phyloP scores from a whole-genome alignment of 2,113 vertebrate genomes.

The Embiotoca jacksoni region DNA sequence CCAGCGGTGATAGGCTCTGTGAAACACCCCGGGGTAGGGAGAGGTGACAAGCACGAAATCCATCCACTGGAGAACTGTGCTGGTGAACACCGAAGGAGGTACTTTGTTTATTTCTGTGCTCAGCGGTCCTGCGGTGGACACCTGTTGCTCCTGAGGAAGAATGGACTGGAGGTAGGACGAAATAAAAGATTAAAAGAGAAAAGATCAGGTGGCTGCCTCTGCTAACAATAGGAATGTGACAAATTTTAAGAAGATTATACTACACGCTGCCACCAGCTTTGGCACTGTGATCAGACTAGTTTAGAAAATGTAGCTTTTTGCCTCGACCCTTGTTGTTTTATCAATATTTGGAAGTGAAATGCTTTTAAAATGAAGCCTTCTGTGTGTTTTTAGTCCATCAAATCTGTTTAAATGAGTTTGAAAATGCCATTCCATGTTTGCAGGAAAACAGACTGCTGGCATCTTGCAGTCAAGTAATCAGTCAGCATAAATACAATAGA shows the following conservation, averaged over 20 bases:
- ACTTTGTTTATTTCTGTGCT: conserved; percentile 4
- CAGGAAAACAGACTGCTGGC: neutral
- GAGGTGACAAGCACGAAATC: conserved; percentile 19
- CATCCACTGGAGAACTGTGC: conserved; percentile 33
- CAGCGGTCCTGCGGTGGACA: conserved; percentile 28
- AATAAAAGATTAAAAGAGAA: neutral
- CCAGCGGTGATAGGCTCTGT: neutral
- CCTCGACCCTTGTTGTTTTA: neutral
- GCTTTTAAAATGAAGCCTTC: neutral
- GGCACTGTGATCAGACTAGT: neutral
- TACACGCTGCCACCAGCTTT: neutral
- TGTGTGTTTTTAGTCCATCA: neutral
- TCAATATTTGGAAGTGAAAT: neutral
- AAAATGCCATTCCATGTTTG: neutral
- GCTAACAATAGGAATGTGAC: conserved; percentile 17
- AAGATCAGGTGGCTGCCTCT: neutral
- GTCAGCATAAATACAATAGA: too few species aligned
- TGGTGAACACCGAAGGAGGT: conserved; percentile 14
- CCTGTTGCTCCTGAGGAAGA: conserved; percentile 19
- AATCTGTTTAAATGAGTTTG: neutral
- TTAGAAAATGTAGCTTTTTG: neutral
- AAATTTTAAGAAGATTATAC: conserved; percentile 43
- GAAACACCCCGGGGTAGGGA: conserved; percentile 29
- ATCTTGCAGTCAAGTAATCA: too few species aligned
- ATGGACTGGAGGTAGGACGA: conserved; percentile 78